Evolutionary conservation across 1,140 invertebrate genomes (phyloP).

Genomic region (Drosophila takahashii): DNA sequence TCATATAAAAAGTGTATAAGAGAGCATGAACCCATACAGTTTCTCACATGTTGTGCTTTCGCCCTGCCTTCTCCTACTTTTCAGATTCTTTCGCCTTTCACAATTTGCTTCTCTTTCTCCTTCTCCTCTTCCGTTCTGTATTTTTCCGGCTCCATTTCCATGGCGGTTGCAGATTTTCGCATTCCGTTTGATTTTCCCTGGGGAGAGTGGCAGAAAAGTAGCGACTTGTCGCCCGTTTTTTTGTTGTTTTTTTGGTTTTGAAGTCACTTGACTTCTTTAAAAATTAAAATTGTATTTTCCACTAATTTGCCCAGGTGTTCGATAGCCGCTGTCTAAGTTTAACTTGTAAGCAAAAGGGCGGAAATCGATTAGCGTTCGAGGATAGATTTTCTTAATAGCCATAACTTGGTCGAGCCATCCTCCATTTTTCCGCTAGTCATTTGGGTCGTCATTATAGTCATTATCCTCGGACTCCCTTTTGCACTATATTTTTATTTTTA

Average conservation of each 20-base stretch:
- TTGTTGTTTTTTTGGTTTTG: not conserved
- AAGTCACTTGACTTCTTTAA: slow-evolving; percentile 15
- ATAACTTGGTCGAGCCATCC: slow-evolving; percentile 13
- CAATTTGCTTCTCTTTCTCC: slow-evolving; percentile 4
- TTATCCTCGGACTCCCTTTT: slow-evolving; percentile 36
- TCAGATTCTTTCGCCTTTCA: slow-evolving; percentile 15
- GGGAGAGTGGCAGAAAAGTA: slow-evolving; percentile 13
- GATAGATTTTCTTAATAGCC: slow-evolving; percentile 17
- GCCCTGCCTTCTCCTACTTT: slow-evolving; percentile 8
- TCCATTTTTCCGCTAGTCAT: slow-evolving; percentile 36
- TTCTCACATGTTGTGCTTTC: slow-evolving; percentile 37
- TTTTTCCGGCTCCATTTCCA: slow-evolving; percentile 30
- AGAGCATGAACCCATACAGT: slow-evolving; percentile 2
- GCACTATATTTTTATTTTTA: slow-evolving; percentile 9
- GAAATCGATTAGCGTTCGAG: slow-evolving; percentile 9
- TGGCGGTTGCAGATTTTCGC: slow-evolving; percentile 35
- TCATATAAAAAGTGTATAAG: not conserved
- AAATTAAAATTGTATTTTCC: slow-evolving; percentile 63
- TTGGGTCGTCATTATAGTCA: slow-evolving; percentile 44
- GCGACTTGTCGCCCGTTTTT: not conserved
- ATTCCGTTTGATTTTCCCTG: slow-evolving; percentile 63
- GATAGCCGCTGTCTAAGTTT: not conserved
- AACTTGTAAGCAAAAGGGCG: slow-evolving; percentile 4
- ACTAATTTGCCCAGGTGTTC: slow-evolving; percentile 42
- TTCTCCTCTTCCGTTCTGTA: not conserved